Evolutionary conservation across 1,140 invertebrate species (phyloP), one percentile per base, ranked within the genome.

Genomic region (Agrilus planipennis): DNA sequence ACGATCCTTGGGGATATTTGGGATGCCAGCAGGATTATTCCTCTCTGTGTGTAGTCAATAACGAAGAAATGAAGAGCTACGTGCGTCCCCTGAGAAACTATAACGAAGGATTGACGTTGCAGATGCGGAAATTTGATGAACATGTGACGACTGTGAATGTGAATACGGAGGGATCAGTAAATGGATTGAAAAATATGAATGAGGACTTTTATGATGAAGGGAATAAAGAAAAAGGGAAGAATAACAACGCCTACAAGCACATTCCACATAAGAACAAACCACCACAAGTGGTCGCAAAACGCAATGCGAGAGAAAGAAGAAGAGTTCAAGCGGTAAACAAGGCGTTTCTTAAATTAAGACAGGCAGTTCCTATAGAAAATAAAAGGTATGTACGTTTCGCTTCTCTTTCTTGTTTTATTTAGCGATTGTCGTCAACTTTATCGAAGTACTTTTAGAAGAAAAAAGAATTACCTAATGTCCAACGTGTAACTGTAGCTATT

Each of bases 311-410:
- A 19, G 73, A 75, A 51, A 45, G 72, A 40, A 55, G 64, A 27
- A 45, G 72, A 22, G 72, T 75, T 2, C 67, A 75, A 49, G 71
- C 71, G 2, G 72, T 75, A 25, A 75, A 75, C 44, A 53, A 47
- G 22, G 71, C 71, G 5, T 73, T 73, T 51, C 54, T 60, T 2
- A 53, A 60, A 31, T 53, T 73, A 10, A 51, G 69, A 28, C 69
- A 65, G 51, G 61, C 57, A 17, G 62, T 73, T 7, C 71, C 71
- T 3, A 39, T 62, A 20, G 58, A 63, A 31, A 60, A 60, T 46
- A 51, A 51, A 35, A 61, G 60, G 61, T 65, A 49, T n/a, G n/a
- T n/a, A n/a, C n/a, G n/a, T n/a, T n/a, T n/a, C n/a, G n/a, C n/a
- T n/a, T n/a, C n/a, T n/a, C n/a, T n/a, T n/a, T n/a, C n/a, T n/a